Base-by-base conservation (phyloP, 2,888 invertebrate genomes). In the Azorinus chamasolen region DNA sequence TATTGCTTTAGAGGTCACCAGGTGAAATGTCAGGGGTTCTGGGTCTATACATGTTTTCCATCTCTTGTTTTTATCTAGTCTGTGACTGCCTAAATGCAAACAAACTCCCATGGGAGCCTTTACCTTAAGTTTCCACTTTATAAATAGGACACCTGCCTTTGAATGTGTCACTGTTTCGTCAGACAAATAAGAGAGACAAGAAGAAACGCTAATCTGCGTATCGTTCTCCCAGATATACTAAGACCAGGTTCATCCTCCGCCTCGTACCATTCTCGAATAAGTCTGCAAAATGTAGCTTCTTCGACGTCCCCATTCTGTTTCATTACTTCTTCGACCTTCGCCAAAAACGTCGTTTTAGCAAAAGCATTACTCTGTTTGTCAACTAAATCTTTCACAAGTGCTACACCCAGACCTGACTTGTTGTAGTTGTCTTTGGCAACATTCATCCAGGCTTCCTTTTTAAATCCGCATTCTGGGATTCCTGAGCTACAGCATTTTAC, bases 171-270 rank as follows among this genome's bases (percentile, higher is more conserved):
- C 25, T 73, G 65, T 10, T 54, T 57, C 32, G 48, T 27, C 2
- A 48, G 48, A 37, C 46, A 61, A 18, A 5, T 8, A n/a, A 20
- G 32, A n/a, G 71, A 53, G 8, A 50, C 16, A 1, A 65, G 55
- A 53, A 10, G n/a, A 25, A 73, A 50, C 0, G 14, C n/a, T n/a
- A 78, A 16, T 24, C 78, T 25, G 1, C 43, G 22, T 2, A 37
- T 14, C 18, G 51, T 54, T 14, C 78, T 48, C 46, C 51, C 32
- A 8, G 14, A 20, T n/a, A 32, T 39, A 45, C n/a, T 16, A 4
- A 78, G 10, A 0, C 78, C 78, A 16, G 72, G 55, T 16, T 63
- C 66, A 39, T 75, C 79, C 37, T 79, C 71, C 10, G 75, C 79
- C 12, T 46, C 57, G 55, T 75, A 75, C 70, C 70, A 71, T 6